Evolutionary conservation across 2,113 vertebrate genomes (phyloP), one percentile per base, ranked within the genome.

Genomic region (Pipra filicauda): DNA sequence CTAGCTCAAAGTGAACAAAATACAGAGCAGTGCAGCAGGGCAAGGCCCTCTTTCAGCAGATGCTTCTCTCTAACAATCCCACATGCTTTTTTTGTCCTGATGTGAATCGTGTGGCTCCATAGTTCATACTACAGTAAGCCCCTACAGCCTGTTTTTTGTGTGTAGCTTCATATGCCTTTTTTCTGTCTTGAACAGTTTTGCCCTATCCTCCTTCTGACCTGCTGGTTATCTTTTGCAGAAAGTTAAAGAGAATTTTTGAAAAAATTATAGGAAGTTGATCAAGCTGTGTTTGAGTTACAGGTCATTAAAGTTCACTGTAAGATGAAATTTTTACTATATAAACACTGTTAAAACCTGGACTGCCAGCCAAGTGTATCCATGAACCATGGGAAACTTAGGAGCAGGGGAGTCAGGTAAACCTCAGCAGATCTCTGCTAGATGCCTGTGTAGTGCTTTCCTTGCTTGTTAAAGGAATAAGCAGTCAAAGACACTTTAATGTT

Each of bases 291-390:
- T 94, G 76, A 96, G 83, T 94, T 92, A 78, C 91, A 92, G 91
- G 69, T 85, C 96, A 79, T 90, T 94, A 87, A 93, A 95, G 73
- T 88, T 92, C 95, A 91, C 85, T 35, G 52, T 81, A 83, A 91
- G 80, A 95, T 79, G 88, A 81, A 84, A 87, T 93, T 94, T 94
- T 91, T 89, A 58, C 76, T 92, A 13, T 71, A 90, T 91, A 95
- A 97, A 92, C 89, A 80, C 95, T 65, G 33, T 62, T 75, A 87
- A 86, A 95, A 62, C 58, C 37, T 54, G 55, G 66, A 81, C 44
- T 84, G 55, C 80, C 80, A 84, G 86, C 91, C 91, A 95, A 96
- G 61, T 70, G 74, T 91, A 35, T 49, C 79, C 73, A 87, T 16
- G 67, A 89, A 18, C 78, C 64, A 71, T 72, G 54, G 76, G 82